These are phyloP conservation scores for Apoda limacodes DNA, from an alignment of 2,888 invertebrate species.

Conservation along the genomic window DNA sequence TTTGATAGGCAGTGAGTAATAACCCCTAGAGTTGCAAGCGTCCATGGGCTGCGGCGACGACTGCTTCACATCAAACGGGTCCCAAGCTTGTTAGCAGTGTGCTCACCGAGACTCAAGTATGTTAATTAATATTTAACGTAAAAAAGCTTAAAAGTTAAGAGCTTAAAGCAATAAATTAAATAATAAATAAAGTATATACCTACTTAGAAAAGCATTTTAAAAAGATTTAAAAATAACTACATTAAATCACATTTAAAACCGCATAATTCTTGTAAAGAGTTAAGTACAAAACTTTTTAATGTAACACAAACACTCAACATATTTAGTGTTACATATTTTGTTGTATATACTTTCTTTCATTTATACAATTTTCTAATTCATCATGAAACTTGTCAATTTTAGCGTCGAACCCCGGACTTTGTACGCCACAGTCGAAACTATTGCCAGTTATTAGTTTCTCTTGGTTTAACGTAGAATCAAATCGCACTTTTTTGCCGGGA, in stretches of 20 bases:
- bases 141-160: neutral
- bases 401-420: slow-evolving; percentile 56
- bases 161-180: no score
- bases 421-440: slow-evolving; percentile 54
- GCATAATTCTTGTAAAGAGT: no score
- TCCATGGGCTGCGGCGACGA: no score
- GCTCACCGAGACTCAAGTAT: neutral
- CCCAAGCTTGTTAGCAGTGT: slow-evolving; percentile 7
- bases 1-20: no score
- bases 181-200: no score
- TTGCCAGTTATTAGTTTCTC: slow-evolving; percentile 62
- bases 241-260: neutral
- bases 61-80: no score
- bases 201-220: neutral
- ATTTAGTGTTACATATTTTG: slow-evolving; percentile 63
- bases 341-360: slow-evolving; percentile 56
- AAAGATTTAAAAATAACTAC: neutral
- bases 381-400: slow-evolving; percentile 63
- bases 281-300: no score
- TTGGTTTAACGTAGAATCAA: slow-evolving; percentile 58
- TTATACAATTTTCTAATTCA: slow-evolving; percentile 63
- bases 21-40: no score
- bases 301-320: no score
- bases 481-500: slow-evolving; percentile 56
- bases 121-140: neutral